Evolutionary conservation across 2,888 invertebrate species (phyloP), one percentile per base, ranked within the genome.

Genomic region (Xestia sexstrigata): DNA sequence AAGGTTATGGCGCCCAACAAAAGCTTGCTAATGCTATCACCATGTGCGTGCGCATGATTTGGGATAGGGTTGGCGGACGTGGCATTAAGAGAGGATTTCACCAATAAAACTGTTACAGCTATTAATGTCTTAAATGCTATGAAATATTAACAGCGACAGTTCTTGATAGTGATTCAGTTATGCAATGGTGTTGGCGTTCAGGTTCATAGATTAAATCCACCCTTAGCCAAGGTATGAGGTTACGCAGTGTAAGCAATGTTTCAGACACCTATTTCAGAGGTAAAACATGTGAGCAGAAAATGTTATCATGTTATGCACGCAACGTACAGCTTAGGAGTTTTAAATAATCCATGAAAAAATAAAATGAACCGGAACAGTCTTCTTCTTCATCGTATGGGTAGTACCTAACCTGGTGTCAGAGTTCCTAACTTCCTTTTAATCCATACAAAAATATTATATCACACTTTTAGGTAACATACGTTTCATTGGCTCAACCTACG

Each of bases 1-100:
- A 84, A 79, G 80, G 78, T 82, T 84, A 81, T 77, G 49, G 75
- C 60, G 69, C 49, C 83, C 39, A 79, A 87, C 83, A 86, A 84
- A 82, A 71, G 80, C 67, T 63, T 30, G 67, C 71, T 71, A 71
- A 82, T 63, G 65, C 67, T 73, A 71, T 84, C 79, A 75, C 65
- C 65, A 72, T 85, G 79, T 74, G 71, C 76, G 65, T 52, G 79
- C 79, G 79, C 78, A 84, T 84, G 55, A 76, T 77, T 63, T 65
- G 45, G 23, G 35, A 15, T 78, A 87, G 88, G 86, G 82, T 65
- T 82, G 83, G 9, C 74, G 6, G 55, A 58, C 20, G 45, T 35
- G 17, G 13, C 5, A 15, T n/a, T 30, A 60, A 17, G 30, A 60
- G 7, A 1, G 20, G 30, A n/a, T 60, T 17, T 39, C 8, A 30